Conservation (phyloP, 1,140 invertebrate species). For the Drosophila bocqueti region DNA sequence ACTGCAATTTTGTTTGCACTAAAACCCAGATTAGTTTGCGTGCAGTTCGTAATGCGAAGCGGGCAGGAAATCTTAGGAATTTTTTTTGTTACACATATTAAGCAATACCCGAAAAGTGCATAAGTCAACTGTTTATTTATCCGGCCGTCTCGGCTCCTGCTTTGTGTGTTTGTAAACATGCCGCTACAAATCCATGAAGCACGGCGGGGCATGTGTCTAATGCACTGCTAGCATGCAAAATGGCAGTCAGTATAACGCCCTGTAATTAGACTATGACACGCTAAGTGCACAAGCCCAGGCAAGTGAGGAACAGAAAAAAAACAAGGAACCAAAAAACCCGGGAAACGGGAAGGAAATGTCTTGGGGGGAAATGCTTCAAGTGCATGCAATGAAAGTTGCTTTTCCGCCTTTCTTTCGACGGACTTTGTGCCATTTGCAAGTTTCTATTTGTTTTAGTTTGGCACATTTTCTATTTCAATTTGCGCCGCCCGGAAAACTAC, state of each 20-base stretch:
- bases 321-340: background rate
- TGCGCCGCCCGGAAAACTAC: conserved; percentile 26
- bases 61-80: conserved; percentile 21
- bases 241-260: conserved; percentile 74
- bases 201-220: conserved; percentile 60
- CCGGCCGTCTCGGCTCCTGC: conserved; percentile 9
- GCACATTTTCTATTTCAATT: conserved; percentile 69
- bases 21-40: conserved; percentile 35
- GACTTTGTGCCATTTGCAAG: conserved; percentile 34
- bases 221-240: conserved; percentile 74
- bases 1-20: conserved; percentile 47
- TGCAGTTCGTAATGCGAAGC: conserved; percentile 24
- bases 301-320: background rate
- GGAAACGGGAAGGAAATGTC: conserved; percentile 8
- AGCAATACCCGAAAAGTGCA: conserved; percentile 27
- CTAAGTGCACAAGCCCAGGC: conserved; percentile 56
- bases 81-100: conserved; percentile 29
- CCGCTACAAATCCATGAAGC: conserved; percentile 58
- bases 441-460: conserved; percentile 53
- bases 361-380: conserved; percentile 45
- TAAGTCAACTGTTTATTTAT: conserved; percentile 56
- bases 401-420: conserved; percentile 20
- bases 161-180: conserved; percentile 55
- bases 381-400: conserved; percentile 56
- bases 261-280: conserved; percentile 76